phyloP scores from a whole-genome alignment of 1,140 invertebrate genomes.

The Coenobita brevimanus region DNA sequence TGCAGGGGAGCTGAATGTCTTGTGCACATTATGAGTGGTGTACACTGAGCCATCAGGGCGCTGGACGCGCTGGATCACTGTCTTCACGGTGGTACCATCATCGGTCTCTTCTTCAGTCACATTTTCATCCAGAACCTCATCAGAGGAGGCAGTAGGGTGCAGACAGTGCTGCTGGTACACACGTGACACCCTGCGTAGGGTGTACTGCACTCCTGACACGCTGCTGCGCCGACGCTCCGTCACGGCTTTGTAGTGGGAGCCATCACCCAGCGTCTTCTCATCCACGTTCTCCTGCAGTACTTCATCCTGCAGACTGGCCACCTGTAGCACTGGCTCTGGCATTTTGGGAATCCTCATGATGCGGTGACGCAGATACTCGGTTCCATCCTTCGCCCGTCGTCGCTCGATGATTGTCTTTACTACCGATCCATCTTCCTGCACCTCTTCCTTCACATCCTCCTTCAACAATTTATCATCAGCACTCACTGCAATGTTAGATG shows the following conservation, averaged over 20 bases:
- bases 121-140: slow-evolving; percentile 68
- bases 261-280: slow-evolving; percentile 61
- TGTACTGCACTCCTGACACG: slow-evolving; percentile 66
- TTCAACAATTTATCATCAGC: slow-evolving; percentile 66
- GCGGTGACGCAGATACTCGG: slow-evolving; percentile 67
- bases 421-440: slow-evolving; percentile 59
- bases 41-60: slow-evolving; percentile 66
- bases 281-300: slow-evolving; percentile 66
- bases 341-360: slow-evolving; percentile 68
- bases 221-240: slow-evolving; percentile 68
- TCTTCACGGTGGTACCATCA: slow-evolving; percentile 63
- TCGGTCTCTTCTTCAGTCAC: slow-evolving; percentile 67
- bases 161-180: slow-evolving; percentile 45
- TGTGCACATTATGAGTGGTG: slow-evolving; percentile 68
- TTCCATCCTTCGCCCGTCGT: slow-evolving; percentile 66
- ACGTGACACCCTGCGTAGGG: slow-evolving; percentile 63
- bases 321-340: slow-evolving; percentile 63
- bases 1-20: slow-evolving; percentile 53
- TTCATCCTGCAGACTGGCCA: slow-evolving; percentile 63
- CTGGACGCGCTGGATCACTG: slow-evolving; percentile 60
- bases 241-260: slow-evolving; percentile 59
- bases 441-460: slow-evolving; percentile 68
- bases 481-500: slow-evolving; percentile 64
- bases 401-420: slow-evolving; percentile 67
- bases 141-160: slow-evolving; percentile 35